phyloP scores from a whole-genome alignment of 2,888 invertebrate species.

The Eupeodes luniger region DNA sequence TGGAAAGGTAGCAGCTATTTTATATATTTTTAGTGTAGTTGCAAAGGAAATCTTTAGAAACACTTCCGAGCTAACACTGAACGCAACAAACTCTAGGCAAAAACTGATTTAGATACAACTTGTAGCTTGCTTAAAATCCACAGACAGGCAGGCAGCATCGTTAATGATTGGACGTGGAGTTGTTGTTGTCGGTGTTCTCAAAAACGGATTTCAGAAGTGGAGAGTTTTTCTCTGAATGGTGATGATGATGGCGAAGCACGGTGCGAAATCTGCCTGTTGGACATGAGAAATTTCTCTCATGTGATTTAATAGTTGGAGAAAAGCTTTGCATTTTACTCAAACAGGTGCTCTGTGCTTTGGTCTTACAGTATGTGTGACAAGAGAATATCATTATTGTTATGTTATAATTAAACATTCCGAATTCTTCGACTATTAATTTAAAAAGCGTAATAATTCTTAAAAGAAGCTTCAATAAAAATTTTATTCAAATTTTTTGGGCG shows the following conservation, averaged over 20 bases:
- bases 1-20: no score
- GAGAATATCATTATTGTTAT: neutral
- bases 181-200: neutral
- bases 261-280: conserved; percentile 65
- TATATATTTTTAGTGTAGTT: neutral
- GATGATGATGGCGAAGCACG: neutral
- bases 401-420: no score
- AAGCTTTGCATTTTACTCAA: conserved; percentile 48
- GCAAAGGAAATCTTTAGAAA: neutral
- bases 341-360: conserved; percentile 48
- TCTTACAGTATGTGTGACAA: conserved; percentile 36
- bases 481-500: no score
- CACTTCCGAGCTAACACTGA: conserved; percentile 53
- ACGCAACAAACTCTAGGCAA: conserved; percentile 66
- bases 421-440: no score
- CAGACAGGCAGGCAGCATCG: conserved; percentile 27
- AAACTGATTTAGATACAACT: conserved; percentile 69
- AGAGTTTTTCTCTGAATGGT: conserved; percentile 45
- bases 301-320: neutral
- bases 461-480: no score
- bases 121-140: conserved; percentile 54
- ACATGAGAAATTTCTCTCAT: conserved; percentile 26
- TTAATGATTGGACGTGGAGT: neutral
- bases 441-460: no score
- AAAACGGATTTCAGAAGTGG: conserved; percentile 43